Percentiles rank a stretch among this genome's conserved stretches.
Evolutionary conservation across 2,113 vertebrate genomes (phyloP).

Genomic region (Ctenomys sociabilis): DNA sequence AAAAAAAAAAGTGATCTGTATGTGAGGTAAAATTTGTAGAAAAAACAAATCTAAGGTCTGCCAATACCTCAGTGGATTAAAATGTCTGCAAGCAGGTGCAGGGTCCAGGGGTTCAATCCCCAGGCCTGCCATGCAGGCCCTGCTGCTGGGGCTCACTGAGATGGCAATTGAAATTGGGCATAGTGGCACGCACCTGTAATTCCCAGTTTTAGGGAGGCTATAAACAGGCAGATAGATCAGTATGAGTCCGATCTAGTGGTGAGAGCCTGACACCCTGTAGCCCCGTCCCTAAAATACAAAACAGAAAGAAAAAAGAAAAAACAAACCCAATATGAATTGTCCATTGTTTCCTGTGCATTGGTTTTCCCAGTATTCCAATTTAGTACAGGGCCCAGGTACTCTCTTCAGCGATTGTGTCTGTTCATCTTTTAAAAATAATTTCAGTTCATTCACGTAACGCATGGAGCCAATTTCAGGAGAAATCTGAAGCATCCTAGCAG

Average conservation of each 20-base stretch:
- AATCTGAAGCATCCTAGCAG: neutral
- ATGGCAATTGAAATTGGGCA: too few relatives aligned
- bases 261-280: too few relatives aligned
- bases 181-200: too few relatives aligned
- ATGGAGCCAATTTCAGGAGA: neutral
- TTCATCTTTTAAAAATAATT: neutral
- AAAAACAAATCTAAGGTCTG: too few relatives aligned
- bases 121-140: too few relatives aligned
- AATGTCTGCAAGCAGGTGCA: too few relatives aligned
- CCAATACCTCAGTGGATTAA: too few relatives aligned
- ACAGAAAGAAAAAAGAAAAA: neutral
- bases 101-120: too few relatives aligned
- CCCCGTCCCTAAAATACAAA: neutral
- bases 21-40: neutral
- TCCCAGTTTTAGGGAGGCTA: too few relatives aligned
- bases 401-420: neutral
- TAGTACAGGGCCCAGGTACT: neutral
- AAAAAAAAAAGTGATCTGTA: neutral
- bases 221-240: too few relatives aligned
- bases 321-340: neutral
- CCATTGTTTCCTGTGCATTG: neutral
- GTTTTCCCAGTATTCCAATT: neutral
- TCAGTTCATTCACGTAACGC: neutral
- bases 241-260: too few relatives aligned
- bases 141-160: too few relatives aligned